phyloP scores from a whole-genome alignment of 2,888 invertebrate genomes.

The Rhaphigaster nebulosa region DNA sequence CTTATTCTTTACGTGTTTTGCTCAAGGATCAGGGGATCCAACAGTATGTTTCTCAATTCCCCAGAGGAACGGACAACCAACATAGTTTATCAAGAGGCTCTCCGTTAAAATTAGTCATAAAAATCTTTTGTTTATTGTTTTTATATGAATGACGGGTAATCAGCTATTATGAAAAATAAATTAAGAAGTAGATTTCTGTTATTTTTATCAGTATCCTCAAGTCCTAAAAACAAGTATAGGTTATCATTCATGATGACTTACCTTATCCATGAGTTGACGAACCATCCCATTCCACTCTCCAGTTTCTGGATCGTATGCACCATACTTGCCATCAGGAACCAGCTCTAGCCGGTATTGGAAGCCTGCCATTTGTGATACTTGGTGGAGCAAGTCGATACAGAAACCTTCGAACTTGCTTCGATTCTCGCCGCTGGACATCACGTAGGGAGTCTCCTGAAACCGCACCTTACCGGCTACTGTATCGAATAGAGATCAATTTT shows the following conservation, averaged over 20 bases:
- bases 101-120: no score
- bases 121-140: no score
- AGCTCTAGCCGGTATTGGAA: conserved; percentile 78
- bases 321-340: conserved; percentile 79
- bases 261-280: conserved; percentile 78
- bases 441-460: conserved; percentile 73
- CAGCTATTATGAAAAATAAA: background rate
- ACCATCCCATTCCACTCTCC: conserved; percentile 83
- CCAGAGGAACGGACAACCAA: no score
- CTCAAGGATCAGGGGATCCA: no score
- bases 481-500: background rate
- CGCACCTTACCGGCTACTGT: conserved; percentile 13
- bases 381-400: conserved; percentile 79
- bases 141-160: no score
- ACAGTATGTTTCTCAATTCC: no score
- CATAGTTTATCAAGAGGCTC: no score
- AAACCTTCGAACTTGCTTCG: conserved; percentile 79
- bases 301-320: conserved; percentile 79
- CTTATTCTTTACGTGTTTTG: no score
- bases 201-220: background rate
- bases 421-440: conserved; percentile 72
- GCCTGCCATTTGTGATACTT: conserved; percentile 76
- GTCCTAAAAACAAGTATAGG: background rate
- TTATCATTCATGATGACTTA: conserved; percentile 67
- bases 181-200: background rate